Evolutionary conservation across 2,888 invertebrate species (phyloP).

Genomic region (Eilema caniola): DNA sequence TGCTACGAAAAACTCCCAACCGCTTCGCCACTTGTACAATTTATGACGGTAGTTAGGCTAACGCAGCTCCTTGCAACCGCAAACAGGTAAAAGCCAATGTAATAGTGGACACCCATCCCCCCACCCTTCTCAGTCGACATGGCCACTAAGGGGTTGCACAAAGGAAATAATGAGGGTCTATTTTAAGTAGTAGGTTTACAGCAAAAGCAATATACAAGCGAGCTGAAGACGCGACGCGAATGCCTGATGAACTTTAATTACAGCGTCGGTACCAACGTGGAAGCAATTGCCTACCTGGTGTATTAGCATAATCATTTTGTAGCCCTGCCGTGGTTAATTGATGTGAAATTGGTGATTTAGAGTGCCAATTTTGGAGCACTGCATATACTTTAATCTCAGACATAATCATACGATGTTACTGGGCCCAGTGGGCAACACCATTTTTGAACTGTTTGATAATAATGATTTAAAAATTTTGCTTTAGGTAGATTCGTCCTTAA

Average conservation of each 20-base stretch:
- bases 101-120: slow-evolving; percentile 44
- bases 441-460: slow-evolving; percentile 26
- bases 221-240: slow-evolving; percentile 68
- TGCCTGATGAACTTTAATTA: slow-evolving; percentile 77
- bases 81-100: slow-evolving; percentile 63
- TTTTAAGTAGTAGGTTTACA: slow-evolving; percentile 57
- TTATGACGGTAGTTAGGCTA: slow-evolving; percentile 76
- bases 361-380: slow-evolving; percentile 42
- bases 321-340: slow-evolving; percentile 65
- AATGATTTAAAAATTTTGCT: neutral
- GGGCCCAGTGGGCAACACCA: slow-evolving; percentile 33
- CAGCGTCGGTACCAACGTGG: slow-evolving; percentile 64
- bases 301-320: slow-evolving; percentile 77
- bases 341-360: slow-evolving; percentile 66
- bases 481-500: too few relatives aligned
- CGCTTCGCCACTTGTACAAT: slow-evolving; percentile 72
- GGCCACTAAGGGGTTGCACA: slow-evolving; percentile 48
- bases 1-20: slow-evolving; percentile 68
- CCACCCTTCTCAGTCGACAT: slow-evolving; percentile 35
- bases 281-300: slow-evolving; percentile 71
- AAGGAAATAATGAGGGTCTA: slow-evolving; percentile 54
- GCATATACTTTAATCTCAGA: slow-evolving; percentile 44
- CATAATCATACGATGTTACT: slow-evolving; percentile 41
- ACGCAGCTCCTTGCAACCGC: slow-evolving; percentile 62
- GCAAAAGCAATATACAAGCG: slow-evolving; percentile 64